Evolutionary conservation across 2,888 invertebrate species (phyloP).

Genomic region (Himalopsyche japonica): DNA sequence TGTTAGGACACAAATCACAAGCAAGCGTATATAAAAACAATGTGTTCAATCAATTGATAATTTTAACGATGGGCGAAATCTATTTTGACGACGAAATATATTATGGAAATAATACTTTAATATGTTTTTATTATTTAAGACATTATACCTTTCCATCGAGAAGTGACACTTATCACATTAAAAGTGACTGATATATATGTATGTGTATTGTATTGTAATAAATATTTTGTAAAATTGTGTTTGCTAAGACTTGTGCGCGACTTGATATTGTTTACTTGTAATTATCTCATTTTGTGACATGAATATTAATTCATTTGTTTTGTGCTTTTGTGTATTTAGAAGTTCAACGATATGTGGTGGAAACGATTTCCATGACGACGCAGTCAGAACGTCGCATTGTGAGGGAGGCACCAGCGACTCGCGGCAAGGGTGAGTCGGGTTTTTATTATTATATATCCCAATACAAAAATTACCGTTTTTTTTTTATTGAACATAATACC

Average conservation of each 20-base stretch:
- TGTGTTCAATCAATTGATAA: no score
- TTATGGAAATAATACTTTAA: no score
- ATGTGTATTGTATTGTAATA: neutral
- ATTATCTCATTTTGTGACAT: neutral
- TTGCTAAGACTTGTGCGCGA: neutral
- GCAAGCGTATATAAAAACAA: no score
- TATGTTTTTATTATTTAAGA: no score
- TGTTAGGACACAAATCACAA: no score
- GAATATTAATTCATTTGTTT: neutral
- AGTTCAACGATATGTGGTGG: slow-evolving; percentile 63
- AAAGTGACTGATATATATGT: no score
- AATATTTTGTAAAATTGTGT: neutral
- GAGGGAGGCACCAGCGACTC: slow-evolving; percentile 51
- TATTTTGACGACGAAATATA: no score
- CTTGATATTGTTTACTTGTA: neutral
- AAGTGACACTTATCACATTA: no score
- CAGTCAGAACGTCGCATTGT: slow-evolving; percentile 67
- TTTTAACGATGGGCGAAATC: no score
- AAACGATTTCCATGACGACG: slow-evolving; percentile 70
- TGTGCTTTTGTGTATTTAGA: slow-evolving; percentile 24
- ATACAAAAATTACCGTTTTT: no score
- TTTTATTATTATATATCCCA: neutral
- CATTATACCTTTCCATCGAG: no score
- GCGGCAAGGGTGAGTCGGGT: neutral
- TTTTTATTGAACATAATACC: no score